Base-by-base conservation (phyloP, 2,888 invertebrate species). In the Luffia ferchaultella region DNA sequence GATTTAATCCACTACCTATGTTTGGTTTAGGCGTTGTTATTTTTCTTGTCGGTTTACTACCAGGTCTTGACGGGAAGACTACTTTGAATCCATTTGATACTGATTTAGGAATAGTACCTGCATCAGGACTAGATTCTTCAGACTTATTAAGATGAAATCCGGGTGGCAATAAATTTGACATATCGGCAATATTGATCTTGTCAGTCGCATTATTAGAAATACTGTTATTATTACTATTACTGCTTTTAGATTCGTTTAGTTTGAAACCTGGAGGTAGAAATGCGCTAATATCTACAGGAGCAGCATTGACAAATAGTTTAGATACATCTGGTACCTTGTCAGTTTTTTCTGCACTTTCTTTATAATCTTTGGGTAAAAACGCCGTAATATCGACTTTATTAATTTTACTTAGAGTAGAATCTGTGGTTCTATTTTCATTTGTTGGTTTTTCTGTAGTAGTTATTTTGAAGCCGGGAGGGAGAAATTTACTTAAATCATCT, bases 31-130 rank as follows among this genome's bases (percentile, higher is more conserved):
- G 82, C 3, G 91, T 89, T 1, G 88, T 83, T n/a, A 70, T 71
- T 66, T 88, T 83, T 62, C 88, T 70, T 60, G 72, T 65, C 52
- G 87, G 65, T 71, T 90, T 91, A 49, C 87, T 79, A 42, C 90
- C 92, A 1, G 93, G 88, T 62, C 93, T 86, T 55, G 92, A 93
- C 0, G 95, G 94, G 60, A 94, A 95, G 0, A 93, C 90, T 9
- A 93, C 70, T 71, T 92, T 93, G 16, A 88, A 82, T 2, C 86
- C 77, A 18, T 86, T 73, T 15, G 72, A 62, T 41, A 83, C 68
- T 20, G 84, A 65, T 0, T 82, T 76, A 2, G 84, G 68, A 17
- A 20, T 20, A 16, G 67, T 58, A 7, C 7, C 17, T 30, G 3
- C 5, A 15, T 48, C 42, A 42, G 12, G 16, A 30, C 30, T 20